These are phyloP conservation scores for Colletes latitarsis DNA, from an alignment of 1,140 invertebrate species.

Conservation along the genomic window DNA sequence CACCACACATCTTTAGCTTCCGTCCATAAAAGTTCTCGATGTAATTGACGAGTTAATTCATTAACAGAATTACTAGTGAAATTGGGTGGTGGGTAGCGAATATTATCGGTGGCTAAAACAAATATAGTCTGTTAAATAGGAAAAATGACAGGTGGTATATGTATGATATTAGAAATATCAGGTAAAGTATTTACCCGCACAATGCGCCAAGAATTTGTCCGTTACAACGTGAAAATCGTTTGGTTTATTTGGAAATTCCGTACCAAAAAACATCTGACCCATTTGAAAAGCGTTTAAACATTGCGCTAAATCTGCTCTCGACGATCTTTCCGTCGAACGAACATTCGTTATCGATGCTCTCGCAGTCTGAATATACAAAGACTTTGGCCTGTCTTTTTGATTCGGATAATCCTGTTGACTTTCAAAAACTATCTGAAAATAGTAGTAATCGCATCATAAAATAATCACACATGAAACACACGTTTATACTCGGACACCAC, in stretches of 20 bases:
- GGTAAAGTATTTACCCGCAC: conserved; percentile 81
- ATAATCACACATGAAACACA: background rate
- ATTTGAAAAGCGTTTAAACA: conserved; percentile 88
- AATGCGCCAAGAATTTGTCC: conserved; percentile 89
- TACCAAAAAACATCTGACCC: conserved; percentile 87
- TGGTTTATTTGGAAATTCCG: conserved; percentile 86
- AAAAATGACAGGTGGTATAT: conserved; percentile 64
- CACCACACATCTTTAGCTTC: conserved; percentile 94
- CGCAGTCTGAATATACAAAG: conserved; percentile 91
- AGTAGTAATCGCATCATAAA: background rate
- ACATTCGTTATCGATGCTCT: conserved; percentile 91
- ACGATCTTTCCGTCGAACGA: conserved; percentile 85
- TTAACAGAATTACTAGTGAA: conserved; percentile 78
- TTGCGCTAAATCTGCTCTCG: conserved; percentile 87
- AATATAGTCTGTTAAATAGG: conserved; percentile 54
- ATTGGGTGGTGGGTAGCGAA: conserved; percentile 76
- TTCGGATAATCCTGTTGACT: conserved; percentile 86
- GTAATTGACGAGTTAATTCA: conserved; percentile 80
- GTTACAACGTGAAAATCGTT: conserved; percentile 87
- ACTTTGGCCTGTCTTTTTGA: conserved; percentile 90
- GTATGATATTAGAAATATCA: no score
- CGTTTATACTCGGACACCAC: conserved; percentile 50
- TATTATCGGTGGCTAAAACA: conserved; percentile 81
- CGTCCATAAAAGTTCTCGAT: conserved; percentile 88
- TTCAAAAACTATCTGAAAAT: conserved; percentile 86